phyloP scores from a whole-genome alignment of 1,140 invertebrate species.

The Charaxes varanes region DNA sequence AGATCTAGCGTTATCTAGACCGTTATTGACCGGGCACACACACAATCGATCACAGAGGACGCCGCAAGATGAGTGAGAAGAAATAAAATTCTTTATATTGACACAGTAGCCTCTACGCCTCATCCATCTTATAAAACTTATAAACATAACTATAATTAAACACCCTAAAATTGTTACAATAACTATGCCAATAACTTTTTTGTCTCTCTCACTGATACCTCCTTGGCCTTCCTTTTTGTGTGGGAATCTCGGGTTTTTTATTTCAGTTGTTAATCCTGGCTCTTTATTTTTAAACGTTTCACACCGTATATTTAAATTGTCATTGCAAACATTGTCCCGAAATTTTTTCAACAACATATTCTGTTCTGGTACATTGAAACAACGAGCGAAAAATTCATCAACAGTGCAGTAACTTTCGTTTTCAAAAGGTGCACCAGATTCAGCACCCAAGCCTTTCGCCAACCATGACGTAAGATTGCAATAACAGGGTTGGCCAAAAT shows the following conservation, averaged over 20 bases:
- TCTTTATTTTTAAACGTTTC: constrained; percentile 60
- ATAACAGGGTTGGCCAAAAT: constrained; percentile 77
- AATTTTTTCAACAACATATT: constrained; percentile 79
- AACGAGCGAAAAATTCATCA: constrained; percentile 74
- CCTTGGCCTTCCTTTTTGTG: constrained; percentile 47
- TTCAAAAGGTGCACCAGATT: constrained; percentile 59
- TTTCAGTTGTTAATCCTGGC: constrained; percentile 44
- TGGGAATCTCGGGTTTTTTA: constrained; percentile 63
- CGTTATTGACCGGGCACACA: constrained; percentile 37
- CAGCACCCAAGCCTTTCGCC: constrained; percentile 58
- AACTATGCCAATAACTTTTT: constrained; percentile 60
- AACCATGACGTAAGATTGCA: constrained; percentile 78
- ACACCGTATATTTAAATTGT: constrained; percentile 64
- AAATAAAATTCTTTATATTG: constrained; percentile 47
- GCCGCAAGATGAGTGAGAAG: constrained; percentile 45
- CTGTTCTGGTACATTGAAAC: constrained; percentile 78
- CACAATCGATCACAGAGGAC: constrained; percentile 43
- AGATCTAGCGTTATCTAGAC: constrained; percentile 72
- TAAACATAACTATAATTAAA: constrained; percentile 46
- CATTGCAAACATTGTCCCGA: constrained; percentile 75
- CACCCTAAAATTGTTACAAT: constrained; percentile 52
- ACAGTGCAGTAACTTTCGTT: constrained; percentile 79
- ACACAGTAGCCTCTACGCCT: constrained; percentile 44
- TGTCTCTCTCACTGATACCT: constrained; percentile 39
- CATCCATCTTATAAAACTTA: constrained; percentile 57